phyloP scores from a whole-genome alignment of 2,888 invertebrate genomes.

The Neoitamus cyanurus region DNA sequence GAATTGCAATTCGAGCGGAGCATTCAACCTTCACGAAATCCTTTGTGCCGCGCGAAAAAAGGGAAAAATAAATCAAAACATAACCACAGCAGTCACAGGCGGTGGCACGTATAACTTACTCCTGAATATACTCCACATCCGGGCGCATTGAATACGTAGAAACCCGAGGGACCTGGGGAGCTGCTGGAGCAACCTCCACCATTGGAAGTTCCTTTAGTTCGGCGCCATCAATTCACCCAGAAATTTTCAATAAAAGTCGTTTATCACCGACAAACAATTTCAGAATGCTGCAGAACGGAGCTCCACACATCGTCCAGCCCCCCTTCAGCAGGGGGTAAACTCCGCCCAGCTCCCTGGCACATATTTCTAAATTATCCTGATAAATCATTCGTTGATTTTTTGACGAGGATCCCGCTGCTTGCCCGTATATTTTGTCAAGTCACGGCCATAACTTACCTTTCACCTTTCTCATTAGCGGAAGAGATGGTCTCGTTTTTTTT shows the following conservation, averaged over 20 bases:
- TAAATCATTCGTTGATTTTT: constrained; percentile 38
- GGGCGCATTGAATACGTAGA: neutral
- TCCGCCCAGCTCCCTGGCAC: neutral
- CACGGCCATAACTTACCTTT: constrained; percentile 28
- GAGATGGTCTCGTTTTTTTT: neutral
- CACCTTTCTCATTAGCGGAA: constrained; percentile 23
- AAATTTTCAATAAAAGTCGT: constrained; percentile 56
- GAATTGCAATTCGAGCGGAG: neutral
- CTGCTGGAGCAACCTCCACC: neutral
- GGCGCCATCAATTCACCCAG: constrained; percentile 54
- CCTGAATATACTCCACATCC: neutral
- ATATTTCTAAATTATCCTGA: constrained; percentile 36
- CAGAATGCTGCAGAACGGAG: constrained; percentile 23
- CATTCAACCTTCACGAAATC: neutral
- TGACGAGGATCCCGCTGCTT: neutral
- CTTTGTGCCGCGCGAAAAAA: neutral
- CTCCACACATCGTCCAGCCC: neutral
- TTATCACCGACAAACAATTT: constrained; percentile 54
- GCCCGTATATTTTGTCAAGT: constrained; percentile 20
- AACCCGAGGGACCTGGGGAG: neutral
- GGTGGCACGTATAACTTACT: constrained; percentile 9
- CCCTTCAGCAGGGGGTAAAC: neutral
- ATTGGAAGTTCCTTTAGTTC: constrained; percentile 19
- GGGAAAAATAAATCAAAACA: constrained; percentile 25
- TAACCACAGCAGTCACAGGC: constrained; percentile 2